These are phyloP conservation scores for Eupithecia vulgata DNA, from an alignment of 2,888 invertebrate species.

Conservation along the genomic window DNA sequence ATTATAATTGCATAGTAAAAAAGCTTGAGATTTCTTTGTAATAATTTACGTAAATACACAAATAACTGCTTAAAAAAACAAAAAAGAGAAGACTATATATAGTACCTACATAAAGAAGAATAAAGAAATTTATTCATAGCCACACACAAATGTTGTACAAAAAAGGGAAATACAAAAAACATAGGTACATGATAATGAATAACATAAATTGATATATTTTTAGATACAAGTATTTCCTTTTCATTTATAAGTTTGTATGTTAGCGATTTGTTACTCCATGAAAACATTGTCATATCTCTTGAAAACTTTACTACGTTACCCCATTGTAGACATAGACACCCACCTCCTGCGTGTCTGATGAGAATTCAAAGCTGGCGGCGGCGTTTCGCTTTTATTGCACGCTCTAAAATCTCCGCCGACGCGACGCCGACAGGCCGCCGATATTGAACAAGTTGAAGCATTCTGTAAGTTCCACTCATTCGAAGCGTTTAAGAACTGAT, in stretches of 20 bases:
- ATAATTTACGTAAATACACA: neutral
- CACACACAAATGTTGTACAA: no score
- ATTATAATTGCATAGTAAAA: neutral
- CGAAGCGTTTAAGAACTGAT: slow-evolving; percentile 26
- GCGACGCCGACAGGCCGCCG: slow-evolving; percentile 32
- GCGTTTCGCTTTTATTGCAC: slow-evolving; percentile 50
- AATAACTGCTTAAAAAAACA: neutral
- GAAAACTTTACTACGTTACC: neutral
- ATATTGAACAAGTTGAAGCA: slow-evolving; percentile 57
- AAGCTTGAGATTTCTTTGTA: neutral
- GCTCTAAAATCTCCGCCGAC: slow-evolving; percentile 53
- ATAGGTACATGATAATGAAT: no score
- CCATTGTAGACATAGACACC: neutral
- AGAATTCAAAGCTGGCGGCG: slow-evolving; percentile 22
- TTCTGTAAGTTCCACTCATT: slow-evolving; percentile 43
- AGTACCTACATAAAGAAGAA: no score
- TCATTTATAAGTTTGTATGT: neutral
- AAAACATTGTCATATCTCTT: slow-evolving; percentile 6
- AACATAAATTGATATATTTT: no score
- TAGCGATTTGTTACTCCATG: neutral
- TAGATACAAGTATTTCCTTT: neutral
- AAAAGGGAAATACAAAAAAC: no score
- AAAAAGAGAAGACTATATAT: neutral
- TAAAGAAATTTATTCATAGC: no score
- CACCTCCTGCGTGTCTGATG: slow-evolving; percentile 13